Conservation (phyloP, 2,113 vertebrate species). For the Tenebrosternarchus preto region DNA sequence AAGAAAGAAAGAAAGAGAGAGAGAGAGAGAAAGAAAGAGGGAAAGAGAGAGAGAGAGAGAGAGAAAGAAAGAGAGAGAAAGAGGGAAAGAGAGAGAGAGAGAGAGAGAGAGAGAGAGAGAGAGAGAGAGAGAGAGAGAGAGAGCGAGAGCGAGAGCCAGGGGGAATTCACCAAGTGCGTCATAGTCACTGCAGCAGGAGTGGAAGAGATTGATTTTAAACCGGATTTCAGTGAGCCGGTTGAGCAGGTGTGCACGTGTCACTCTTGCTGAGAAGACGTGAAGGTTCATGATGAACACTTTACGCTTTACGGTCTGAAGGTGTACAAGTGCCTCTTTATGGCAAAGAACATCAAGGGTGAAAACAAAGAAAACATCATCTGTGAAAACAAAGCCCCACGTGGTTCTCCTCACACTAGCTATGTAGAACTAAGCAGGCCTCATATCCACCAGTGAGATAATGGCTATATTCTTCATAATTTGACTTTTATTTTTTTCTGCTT, state of each 20-base stretch:
- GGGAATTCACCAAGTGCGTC: constrained; percentile 44
- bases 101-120: constrained; percentile 35
- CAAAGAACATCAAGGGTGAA: background rate
- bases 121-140: too few relatives aligned
- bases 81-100: constrained; percentile 27
- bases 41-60: constrained; percentile 19
- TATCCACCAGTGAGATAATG: background rate
- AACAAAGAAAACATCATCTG: background rate
- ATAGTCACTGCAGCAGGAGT: constrained; percentile 21
- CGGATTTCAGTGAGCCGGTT: constrained; percentile 43
- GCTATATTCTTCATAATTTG: background rate
- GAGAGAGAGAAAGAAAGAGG: constrained; percentile 33
- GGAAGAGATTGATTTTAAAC: constrained; percentile 54
- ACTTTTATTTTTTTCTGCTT: too few relatives aligned
- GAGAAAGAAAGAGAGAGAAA: constrained; percentile 25
- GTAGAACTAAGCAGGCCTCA: background rate
- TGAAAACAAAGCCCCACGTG: background rate
- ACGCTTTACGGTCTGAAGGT: constrained; percentile 27
- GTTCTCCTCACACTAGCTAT: constrained; percentile 4
- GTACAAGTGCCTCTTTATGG: background rate
- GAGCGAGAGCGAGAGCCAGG: too few relatives aligned
- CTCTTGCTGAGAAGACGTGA: constrained; percentile 18
- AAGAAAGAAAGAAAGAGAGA: constrained; percentile 29
- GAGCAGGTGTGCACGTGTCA: constrained; percentile 19
- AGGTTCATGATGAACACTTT: constrained; percentile 30